Percentiles rank a stretch among this genome's conserved stretches.
These are phyloP conservation scores for Hylomyscus alleni DNA, from an alignment of 2,797 vertebrate species.

Conservation along the genomic window DNA sequence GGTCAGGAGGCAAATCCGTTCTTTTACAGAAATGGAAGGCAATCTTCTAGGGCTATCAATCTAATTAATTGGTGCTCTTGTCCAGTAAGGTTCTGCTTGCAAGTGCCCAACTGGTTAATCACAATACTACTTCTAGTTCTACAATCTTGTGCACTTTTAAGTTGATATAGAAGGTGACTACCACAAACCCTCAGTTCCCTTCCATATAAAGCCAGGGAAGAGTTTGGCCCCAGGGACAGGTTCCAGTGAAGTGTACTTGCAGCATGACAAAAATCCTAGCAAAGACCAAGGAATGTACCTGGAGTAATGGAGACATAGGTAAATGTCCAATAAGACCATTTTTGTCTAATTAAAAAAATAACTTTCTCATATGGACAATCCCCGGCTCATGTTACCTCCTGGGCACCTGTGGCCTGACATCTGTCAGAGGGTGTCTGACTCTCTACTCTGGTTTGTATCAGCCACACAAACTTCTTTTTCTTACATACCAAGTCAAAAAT, in stretches of 20 bases:
- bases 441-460: constrained; percentile 56
- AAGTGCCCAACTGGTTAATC: background rate
- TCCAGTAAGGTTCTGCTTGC: background rate
- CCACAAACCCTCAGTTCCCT: background rate
- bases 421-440: constrained; percentile 65
- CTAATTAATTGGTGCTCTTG: background rate
- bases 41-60: background rate
- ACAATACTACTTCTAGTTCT: background rate
- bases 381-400: constrained; percentile 58
- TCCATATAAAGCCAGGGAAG: background rate
- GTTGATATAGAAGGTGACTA: background rate
- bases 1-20: constrained; percentile 19
- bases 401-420: constrained; percentile 67
- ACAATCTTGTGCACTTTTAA: background rate
- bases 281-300: background rate
- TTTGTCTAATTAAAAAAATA: constrained; percentile 74
- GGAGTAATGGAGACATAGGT: constrained; percentile 46
- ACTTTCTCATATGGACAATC: constrained; percentile 61
- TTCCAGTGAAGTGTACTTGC: background rate
- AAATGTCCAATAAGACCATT: constrained; percentile 34
- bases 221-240: background rate
- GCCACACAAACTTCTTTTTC: constrained; percentile 37
- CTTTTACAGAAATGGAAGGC: constrained; percentile 42
- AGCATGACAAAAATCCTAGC: background rate
- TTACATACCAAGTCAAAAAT: background rate